Conservation (phyloP, 53 echinoderm and acorn worm genomes). For the Mesocentrotus franciscanus region DNA sequence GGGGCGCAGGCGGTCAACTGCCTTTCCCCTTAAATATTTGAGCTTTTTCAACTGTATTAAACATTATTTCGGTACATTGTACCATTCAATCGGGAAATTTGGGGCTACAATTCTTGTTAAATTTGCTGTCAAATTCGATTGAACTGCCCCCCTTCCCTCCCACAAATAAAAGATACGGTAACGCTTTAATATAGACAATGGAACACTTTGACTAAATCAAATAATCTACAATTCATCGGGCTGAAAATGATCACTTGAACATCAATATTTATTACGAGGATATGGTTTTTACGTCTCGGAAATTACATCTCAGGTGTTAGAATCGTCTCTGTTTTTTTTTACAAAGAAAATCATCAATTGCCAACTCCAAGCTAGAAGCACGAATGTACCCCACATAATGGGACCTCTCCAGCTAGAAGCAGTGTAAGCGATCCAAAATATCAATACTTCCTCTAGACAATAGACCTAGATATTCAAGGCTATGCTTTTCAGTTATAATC, state of each 20-base stretch:
- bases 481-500: background rate
- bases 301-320: background rate
- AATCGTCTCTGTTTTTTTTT: background rate
- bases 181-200: too few species aligned
- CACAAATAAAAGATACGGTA: too few species aligned
- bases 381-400: background rate
- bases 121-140: too few species aligned
- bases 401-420: background rate
- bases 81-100: too few species aligned
- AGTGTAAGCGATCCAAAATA: background rate
- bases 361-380: background rate
- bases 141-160: too few species aligned
- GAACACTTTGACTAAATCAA: background rate
- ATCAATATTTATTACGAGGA: background rate
- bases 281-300: background rate
- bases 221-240: background rate
- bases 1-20: background rate
- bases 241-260: background rate
- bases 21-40: background rate
- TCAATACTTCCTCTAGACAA: background rate
- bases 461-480: constrained; percentile 33
- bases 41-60: background rate
- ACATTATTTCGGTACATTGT: too few species aligned
- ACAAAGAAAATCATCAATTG: background rate
- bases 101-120: too few species aligned